These are phyloP conservation scores for Lepisosteus oculatus DNA, from an alignment of 2,113 vertebrate genomes.

Conservation along the genomic window DNA sequence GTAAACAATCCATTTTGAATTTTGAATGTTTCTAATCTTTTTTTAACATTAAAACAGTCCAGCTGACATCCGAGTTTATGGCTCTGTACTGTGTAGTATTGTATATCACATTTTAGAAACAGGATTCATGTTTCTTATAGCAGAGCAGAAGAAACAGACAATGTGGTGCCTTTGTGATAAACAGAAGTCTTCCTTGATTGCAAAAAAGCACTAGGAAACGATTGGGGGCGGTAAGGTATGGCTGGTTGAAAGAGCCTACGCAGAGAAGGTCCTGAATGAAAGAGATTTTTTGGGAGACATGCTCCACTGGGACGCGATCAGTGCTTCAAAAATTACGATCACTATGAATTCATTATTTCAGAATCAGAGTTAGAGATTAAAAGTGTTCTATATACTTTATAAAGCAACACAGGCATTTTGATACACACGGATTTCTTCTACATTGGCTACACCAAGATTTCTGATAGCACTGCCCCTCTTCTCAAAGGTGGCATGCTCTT, in stretches of 20 bases:
- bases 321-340: conserved; percentile 8
- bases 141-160: conserved; percentile 11
- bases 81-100: no score
- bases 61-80: no score
- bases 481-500: no score
- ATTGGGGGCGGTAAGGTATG: not conserved
- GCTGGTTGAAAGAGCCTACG: no score
- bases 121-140: not conserved
- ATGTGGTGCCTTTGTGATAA: conserved; percentile 9
- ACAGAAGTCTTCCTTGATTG: not conserved
- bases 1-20: conserved; percentile 34
- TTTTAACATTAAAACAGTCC: not conserved
- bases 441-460: no score
- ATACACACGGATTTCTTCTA: not conserved
- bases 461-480: no score
- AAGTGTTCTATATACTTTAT: not conserved
- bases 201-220: no score
- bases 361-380: not conserved
- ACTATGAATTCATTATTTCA: not conserved
- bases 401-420: conserved; percentile 5
- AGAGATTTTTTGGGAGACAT: not conserved
- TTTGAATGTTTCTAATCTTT: not conserved
- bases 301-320: conserved; percentile 8
- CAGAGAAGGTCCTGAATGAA: not conserved
- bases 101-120: not conserved